Evolutionary conservation across 2,113 vertebrate genomes (phyloP).

Genomic region (Fukomys damarensis): DNA sequence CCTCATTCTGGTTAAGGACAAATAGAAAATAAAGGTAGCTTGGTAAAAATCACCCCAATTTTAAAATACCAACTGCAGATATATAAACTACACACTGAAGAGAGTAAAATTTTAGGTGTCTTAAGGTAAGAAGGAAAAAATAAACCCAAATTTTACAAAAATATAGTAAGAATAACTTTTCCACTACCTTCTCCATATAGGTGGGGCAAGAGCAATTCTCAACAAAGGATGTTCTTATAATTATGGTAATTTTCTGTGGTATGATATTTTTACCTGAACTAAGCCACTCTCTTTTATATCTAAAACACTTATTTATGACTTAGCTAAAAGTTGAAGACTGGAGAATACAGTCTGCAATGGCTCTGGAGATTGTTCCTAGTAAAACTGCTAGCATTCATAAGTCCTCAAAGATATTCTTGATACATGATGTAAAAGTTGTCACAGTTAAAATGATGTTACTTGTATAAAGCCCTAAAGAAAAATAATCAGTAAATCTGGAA

Average conservation of each 20-base stretch:
- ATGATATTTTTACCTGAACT: background rate
- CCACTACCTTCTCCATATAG: background rate
- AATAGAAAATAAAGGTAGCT: conserved; percentile 12
- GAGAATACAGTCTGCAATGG: background rate
- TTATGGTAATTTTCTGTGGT: background rate
- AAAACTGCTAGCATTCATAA: background rate
- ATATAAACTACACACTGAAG: background rate
- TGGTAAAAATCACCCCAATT: conserved; percentile 19
- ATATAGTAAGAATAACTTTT: background rate
- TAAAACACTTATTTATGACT: conserved; percentile 2
- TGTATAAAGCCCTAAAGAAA: background rate
- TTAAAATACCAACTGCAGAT: background rate
- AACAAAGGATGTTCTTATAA: background rate
- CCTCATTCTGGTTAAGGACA: background rate
- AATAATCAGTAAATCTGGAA: background rate
- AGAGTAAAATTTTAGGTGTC: background rate
- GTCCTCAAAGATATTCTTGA: conserved; percentile 13
- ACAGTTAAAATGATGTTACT: background rate
- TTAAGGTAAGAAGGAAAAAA: conserved; percentile 38
- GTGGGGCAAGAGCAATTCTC: background rate
- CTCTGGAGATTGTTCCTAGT: background rate
- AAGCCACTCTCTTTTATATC: background rate
- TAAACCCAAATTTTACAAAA: conserved; percentile 18
- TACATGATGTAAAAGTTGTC: background rate
- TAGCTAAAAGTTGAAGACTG: background rate